phyloP scores from a whole-genome alignment of 2,113 vertebrate genomes.

The Coturnix japonica region DNA sequence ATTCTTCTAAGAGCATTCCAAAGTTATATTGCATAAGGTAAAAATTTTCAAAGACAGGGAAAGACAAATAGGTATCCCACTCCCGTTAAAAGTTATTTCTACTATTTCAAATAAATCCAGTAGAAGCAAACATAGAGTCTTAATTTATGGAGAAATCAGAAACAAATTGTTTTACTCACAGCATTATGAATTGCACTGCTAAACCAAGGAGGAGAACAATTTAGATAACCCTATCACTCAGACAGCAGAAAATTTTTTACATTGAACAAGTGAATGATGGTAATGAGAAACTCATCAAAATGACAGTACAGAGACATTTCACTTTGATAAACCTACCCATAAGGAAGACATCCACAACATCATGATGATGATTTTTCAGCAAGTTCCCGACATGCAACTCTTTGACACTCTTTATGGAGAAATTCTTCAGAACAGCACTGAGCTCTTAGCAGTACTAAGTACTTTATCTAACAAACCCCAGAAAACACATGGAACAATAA shows the following conservation, averaged over 20 bases:
- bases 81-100: not conserved
- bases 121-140: not conserved
- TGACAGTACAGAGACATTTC: slow-evolving; percentile 26
- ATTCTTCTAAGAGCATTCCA: not conserved
- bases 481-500: not conserved
- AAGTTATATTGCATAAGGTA: not conserved
- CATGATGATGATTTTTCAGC: slow-evolving; percentile 8
- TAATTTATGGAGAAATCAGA: not conserved
- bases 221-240: slow-evolving; percentile 18
- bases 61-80: not conserved
- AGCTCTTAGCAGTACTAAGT: slow-evolving; percentile 1
- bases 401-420: slow-evolving; percentile 23
- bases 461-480: slow-evolving; percentile 14
- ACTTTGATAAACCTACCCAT: slow-evolving; percentile 51
- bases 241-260: not conserved
- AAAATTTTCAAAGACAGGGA: not conserved
- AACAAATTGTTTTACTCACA: slow-evolving; percentile 2
- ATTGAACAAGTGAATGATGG: slow-evolving; percentile 29
- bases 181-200: not conserved
- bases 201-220: not conserved
- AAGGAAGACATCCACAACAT: slow-evolving; percentile 36
- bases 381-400: not conserved
- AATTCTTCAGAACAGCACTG: slow-evolving; percentile 30
- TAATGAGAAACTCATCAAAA: slow-evolving; percentile 40
- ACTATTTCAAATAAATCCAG: not conserved